Evolutionary conservation across 2,113 vertebrate genomes (phyloP).

Genomic region (Dicerorhinus sumatrensis): DNA sequence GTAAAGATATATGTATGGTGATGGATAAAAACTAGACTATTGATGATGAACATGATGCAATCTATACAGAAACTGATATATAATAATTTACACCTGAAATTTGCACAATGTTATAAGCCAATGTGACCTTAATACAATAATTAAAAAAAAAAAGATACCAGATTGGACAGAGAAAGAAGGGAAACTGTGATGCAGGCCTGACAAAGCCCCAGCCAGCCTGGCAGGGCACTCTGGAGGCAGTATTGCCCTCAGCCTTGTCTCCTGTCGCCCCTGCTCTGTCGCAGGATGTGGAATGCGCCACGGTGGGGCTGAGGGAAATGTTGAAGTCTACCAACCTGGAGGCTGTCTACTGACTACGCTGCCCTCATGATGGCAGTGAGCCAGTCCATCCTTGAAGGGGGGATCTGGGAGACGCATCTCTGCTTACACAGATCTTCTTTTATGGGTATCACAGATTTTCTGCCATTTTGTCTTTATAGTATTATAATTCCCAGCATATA

Average conservation of each 20-base stretch:
- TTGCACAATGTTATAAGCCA: no score
- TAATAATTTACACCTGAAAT: no score
- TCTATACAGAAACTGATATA: no score
- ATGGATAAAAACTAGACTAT: no score
- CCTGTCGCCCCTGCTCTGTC: neutral
- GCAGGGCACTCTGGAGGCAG: neutral
- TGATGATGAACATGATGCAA: no score
- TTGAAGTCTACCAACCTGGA: neutral
- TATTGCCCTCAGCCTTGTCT: neutral
- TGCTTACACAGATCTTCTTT: neutral
- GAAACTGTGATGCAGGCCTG: no score
- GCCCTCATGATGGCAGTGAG: accelerated
- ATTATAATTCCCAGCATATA: neutral
- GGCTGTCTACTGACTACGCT: neutral
- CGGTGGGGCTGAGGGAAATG: neutral
- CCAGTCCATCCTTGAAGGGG: neutral
- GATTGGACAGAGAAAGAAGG: neutral
- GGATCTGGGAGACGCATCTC: neutral
- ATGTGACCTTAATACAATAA: no score
- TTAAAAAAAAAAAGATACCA: neutral
- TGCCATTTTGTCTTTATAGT: neutral
- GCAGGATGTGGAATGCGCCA: no score
- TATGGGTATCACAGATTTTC: neutral
- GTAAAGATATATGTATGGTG: no score
- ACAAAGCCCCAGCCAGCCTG: no score